These are phyloP conservation scores for Dicerorhinus sumatrensis DNA, from an alignment of 2,113 vertebrate species.

Conservation along the genomic window DNA sequence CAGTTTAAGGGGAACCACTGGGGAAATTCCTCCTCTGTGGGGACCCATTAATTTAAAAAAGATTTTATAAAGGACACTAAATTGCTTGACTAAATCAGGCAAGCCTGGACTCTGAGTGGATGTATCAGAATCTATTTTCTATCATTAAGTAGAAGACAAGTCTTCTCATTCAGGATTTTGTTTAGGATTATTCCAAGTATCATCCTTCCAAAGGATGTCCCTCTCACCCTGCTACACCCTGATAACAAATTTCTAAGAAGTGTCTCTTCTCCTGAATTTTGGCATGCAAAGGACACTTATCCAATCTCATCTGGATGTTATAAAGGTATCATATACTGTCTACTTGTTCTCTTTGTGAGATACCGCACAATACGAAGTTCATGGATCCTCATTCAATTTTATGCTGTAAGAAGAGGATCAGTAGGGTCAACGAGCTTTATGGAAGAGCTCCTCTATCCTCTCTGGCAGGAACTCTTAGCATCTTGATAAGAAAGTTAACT, in stretches of 20 bases:
- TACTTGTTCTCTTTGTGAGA: background rate
- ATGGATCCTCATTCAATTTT: background rate
- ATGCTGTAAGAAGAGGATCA: background rate
- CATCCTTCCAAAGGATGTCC: background rate
- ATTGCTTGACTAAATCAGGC: background rate
- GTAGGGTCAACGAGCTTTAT: background rate
- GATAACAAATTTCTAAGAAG: background rate
- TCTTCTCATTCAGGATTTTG: background rate
- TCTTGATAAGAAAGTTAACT: background rate
- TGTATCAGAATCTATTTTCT: background rate
- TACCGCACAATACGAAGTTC: rapidly evolving
- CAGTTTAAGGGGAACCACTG: background rate
- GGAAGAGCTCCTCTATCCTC: background rate
- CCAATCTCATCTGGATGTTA: background rate
- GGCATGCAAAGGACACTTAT: background rate
- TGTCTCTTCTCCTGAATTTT: background rate
- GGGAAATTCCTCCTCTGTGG: conserved; percentile 14
- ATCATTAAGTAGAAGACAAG: background rate
- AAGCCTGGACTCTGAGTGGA: background rate
- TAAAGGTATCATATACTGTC: too few relatives aligned
- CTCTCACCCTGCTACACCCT: background rate
- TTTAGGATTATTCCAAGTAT: background rate
- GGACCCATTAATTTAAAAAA: conserved; percentile 55
- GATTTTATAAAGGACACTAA: conserved; percentile 28
- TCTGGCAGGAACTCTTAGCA: background rate